Evolutionary conservation across 2,888 invertebrate genomes (phyloP), one percentile per base, ranked within the genome.

Genomic region (Xestia ashworthii): DNA sequence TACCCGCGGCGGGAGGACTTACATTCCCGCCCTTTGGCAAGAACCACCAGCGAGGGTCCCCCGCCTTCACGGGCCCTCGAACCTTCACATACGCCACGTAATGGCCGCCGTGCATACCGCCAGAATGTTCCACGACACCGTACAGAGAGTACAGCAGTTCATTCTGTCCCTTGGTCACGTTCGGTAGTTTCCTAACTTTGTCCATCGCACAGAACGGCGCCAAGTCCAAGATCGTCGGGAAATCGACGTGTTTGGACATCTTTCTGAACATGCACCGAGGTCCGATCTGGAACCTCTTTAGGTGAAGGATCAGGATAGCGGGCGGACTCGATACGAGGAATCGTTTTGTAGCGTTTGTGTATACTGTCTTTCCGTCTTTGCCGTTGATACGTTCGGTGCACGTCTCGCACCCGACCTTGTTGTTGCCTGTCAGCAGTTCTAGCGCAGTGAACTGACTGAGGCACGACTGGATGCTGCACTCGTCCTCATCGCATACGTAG

Each of bases 11-110:
- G 19, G 97, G 95, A 0, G 97, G 92, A 83, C 96, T 95, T 1
- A 95, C 94, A 78, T 97, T 97, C 53, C 97, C 97, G 81, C 97
- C 97, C 77, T 97, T 97, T 0, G 98, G 98, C 84, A 98, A 92
- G 93, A 98, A 98, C 89, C 97, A 97, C 98, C 98, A 98, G 19
- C 98, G 97, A 14, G 97, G 97, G 89, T 98, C 98, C n/a, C 97
- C 97, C 1, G 97, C 93, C 50, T 96, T 94, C 55, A 98, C 93
- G 12, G 97, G 97, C 38, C 97, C 94, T n/a, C 98, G 96, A 14
- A 98, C 98, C 96, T 99, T 99, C 3, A 99, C 99, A 91, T 99
- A 99, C 11, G 99, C 99, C 1, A 99, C 98, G 92, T 99, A 99
- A 86, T 97, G 97, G 0, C 97, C 97, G 5, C 99, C 98, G 91